phyloP scores from a whole-genome alignment of 2,797 vertebrate species.

The Hemibagrus guttatus region DNA sequence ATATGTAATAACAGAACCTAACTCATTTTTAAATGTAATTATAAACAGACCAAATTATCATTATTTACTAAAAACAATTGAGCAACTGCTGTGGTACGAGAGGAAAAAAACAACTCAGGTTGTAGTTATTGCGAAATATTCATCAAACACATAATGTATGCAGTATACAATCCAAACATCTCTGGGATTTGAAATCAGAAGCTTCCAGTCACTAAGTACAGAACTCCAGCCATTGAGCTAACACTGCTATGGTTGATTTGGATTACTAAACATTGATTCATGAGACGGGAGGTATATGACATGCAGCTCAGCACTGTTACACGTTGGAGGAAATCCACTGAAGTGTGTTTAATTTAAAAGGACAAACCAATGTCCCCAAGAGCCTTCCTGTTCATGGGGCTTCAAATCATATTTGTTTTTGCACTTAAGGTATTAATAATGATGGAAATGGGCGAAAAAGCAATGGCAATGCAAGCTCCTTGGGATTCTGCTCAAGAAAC shows the following conservation, averaged over 20 bases:
- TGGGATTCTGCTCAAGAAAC: conserved; percentile 36
- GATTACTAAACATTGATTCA: conserved; percentile 12
- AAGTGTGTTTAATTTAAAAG: conserved; percentile 69
- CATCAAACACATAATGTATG: neutral
- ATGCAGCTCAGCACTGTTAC: conserved; percentile 26
- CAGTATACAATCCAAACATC: neutral
- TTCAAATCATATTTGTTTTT: conserved; percentile 70
- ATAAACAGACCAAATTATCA: neutral
- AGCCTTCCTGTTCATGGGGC: conserved; percentile 65
- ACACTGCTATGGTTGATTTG: neutral
- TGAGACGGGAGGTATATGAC: neutral
- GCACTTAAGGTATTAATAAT: conserved; percentile 53
- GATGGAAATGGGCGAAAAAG: conserved; percentile 43
- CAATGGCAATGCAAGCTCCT: conserved; percentile 34
- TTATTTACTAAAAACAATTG: neutral
- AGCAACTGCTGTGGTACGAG: neutral
- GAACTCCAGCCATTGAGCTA: neutral
- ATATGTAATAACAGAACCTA: neutral
- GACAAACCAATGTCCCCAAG: conserved; percentile 68
- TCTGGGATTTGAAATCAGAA: neutral
- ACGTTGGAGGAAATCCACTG: conserved; percentile 44
- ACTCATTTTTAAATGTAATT: neutral
- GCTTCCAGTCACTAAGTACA: neutral
- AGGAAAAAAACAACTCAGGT: neutral
- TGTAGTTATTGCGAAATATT: neutral